Evolutionary conservation across 2,888 invertebrate genomes (phyloP), one percentile per base, ranked within the genome.

Genomic region (Escarpia spicata): DNA sequence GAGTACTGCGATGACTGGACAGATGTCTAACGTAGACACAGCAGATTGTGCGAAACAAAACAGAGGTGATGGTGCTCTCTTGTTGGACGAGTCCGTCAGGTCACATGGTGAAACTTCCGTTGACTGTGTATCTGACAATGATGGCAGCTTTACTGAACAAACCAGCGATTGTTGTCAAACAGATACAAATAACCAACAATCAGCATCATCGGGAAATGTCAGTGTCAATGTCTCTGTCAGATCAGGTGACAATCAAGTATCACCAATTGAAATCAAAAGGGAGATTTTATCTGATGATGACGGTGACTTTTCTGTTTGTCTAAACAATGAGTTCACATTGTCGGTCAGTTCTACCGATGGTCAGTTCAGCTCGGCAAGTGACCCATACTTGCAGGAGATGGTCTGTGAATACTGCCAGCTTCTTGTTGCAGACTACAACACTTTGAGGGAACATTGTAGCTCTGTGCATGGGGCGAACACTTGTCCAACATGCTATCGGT

Each of bases 401-500:
- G 90, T 92, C 26, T 95, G 95, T 92, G 95, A 95, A 91, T 93
- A 93, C 45, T 95, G 95, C 92, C 92, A 93, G 15, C 92, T 93
- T n/a, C 91, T 94, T 1, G 92, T 95, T 9, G 93, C 93, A 0
- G 94, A 95, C 92, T 94, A 94, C 9, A 43, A 91, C 10, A 93
- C 94, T 1, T 94, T 95, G 92, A 95, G 95, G 89, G 93, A 92
- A n/a, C 95, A 95, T 93, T 95, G 94, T 91, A 93, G 94, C 43
- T 92, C 93, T 8, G 93, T 93, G 8, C 95, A 95, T 92, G 93
- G 94, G 58, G 93, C 94, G 3, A 95, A 94, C 93, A 95, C 95
- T 3, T 95, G 95, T 92, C 92, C 93, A 6, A 93, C 94, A n/a
- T 95, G 95, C 91, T 94, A 94, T 90, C 92, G 94, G 19, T 94